Evolutionary conservation across 64 coral and sea anemone genomes (phyloP).

Genomic region (Pocillopora damicornis): DNA sequence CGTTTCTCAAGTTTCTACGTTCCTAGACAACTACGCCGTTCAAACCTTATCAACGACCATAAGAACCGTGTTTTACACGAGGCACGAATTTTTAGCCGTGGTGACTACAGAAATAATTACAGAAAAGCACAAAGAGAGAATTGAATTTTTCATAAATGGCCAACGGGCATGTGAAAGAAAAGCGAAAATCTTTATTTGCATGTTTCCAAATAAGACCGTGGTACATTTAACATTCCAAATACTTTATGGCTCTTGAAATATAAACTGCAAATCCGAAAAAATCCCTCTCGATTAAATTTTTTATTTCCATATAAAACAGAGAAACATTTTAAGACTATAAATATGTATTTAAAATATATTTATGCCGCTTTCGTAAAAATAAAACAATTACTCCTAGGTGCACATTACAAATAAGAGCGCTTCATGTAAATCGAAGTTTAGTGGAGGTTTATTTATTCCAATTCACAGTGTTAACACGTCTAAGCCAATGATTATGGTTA

Average conservation of each 20-base stretch:
- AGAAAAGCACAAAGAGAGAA: neutral
- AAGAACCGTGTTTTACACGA: neutral
- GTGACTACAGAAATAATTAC: neutral
- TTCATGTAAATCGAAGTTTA: neutral
- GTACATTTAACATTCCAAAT: too few species aligned
- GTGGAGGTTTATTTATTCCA: neutral
- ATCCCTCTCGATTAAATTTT: too few species aligned
- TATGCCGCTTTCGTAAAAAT: too few species aligned
- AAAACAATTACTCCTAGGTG: neutral
- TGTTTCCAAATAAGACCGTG: too few species aligned
- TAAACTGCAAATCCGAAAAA: too few species aligned
- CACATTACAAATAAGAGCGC: neutral
- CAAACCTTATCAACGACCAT: neutral
- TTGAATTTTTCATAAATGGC: neutral
- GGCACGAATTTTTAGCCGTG: neutral
- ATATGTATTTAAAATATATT: too few species aligned
- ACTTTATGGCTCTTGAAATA: too few species aligned
- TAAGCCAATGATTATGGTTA: neutral
- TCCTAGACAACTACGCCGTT: neutral
- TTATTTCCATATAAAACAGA: too few species aligned
- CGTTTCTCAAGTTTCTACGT: too few species aligned
- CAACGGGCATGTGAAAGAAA: neutral
- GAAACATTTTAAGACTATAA: too few species aligned
- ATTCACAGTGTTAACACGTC: neutral
- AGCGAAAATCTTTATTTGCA: neutral